phyloP scores from a whole-genome alignment of 2,888 invertebrate genomes.

The Blastobasis lacticolella region DNA sequence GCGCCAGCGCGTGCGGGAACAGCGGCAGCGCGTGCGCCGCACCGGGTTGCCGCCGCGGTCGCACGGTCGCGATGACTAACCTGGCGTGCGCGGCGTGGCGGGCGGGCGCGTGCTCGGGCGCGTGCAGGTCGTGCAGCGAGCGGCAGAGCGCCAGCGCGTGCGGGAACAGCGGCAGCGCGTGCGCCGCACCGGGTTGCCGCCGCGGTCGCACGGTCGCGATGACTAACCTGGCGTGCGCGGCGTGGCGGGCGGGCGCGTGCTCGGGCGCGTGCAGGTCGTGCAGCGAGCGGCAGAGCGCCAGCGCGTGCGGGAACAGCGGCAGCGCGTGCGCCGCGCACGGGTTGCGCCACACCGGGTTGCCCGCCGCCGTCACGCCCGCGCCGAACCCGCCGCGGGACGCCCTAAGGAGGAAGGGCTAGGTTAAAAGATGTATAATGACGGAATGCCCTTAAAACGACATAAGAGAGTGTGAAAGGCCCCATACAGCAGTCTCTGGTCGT shows the following conservation, averaged over 20 bases:
- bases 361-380: constrained; percentile 81
- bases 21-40: constrained; percentile 87
- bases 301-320: constrained; percentile 85
- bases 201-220: no score
- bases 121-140: constrained; percentile 86
- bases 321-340: constrained; percentile 89
- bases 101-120: constrained; percentile 77
- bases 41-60: constrained; percentile 88
- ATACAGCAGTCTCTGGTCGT: no score
- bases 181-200: constrained; percentile 87
- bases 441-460: no score
- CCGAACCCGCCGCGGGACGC: constrained; percentile 91
- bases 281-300: constrained; percentile 84
- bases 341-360: constrained; percentile 88
- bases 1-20: constrained; percentile 83
- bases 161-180: constrained; percentile 86
- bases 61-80: no score
- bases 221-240: constrained; percentile 74
- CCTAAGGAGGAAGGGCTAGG: constrained; percentile 26
- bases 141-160: constrained; percentile 84
- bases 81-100: constrained; percentile 78
- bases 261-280: constrained; percentile 86
- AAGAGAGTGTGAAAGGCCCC: no score
- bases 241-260: constrained; percentile 76
- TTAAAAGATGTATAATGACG: no score